Conservation (phyloP, 92 coral and sea anemone genomes). For the Paramuricea clavata region DNA sequence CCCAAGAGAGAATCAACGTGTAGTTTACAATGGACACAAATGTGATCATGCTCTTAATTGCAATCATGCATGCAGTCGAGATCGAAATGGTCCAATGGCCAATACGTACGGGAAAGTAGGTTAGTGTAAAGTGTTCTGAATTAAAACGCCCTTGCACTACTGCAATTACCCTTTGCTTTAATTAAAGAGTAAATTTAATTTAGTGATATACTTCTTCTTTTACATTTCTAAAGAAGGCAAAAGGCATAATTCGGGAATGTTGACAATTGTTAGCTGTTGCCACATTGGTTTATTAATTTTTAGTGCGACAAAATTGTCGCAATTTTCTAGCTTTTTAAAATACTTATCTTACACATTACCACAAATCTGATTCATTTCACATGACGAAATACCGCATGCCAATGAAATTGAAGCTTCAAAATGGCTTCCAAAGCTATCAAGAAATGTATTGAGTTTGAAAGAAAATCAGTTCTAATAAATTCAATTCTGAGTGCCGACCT, state of each 20-base stretch:
- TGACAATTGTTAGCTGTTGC: too few relatives aligned
- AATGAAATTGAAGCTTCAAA: too few relatives aligned
- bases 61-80: slow-evolving; percentile 5
- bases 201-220: not conserved
- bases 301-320: slow-evolving; percentile 50
- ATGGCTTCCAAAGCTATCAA: too few relatives aligned
- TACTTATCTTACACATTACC: slow-evolving; percentile 50
- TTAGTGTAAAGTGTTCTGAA: not conserved
- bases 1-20: not conserved
- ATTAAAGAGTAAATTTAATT: not conserved
- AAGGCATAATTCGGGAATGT: too few relatives aligned
- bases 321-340: slow-evolving; percentile 55
- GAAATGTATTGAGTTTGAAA: too few relatives aligned
- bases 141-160: not conserved
- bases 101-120: not conserved
- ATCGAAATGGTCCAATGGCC: not conserved
- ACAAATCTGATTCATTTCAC: too few relatives aligned
- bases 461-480: too few relatives aligned
- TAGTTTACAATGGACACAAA: not conserved
- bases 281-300: slow-evolving; percentile 58
- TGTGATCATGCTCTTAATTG: not conserved
- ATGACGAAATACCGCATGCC: too few relatives aligned
- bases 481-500: too few relatives aligned
- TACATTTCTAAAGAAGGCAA: slow-evolving; percentile 1
- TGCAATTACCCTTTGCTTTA: not conserved